Conservation (phyloP, 2,113 vertebrate species). For the Cynocephalus volans region DNA sequence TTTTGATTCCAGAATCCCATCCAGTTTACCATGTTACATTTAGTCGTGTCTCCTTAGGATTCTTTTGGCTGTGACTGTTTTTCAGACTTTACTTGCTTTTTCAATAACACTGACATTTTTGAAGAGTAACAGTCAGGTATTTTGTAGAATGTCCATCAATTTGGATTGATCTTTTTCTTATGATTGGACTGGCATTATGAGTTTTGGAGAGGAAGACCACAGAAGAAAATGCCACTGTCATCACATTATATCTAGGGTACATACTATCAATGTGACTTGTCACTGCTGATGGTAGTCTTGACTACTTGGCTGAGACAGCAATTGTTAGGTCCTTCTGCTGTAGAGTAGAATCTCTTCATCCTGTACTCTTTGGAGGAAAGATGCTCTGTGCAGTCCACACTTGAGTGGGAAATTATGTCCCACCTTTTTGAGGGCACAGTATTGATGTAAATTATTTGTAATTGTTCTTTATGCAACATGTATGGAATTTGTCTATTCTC, state of each 20-base stretch:
- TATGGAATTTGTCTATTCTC: not conserved
- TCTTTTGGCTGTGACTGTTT: not conserved
- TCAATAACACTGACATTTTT: not conserved
- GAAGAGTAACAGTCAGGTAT: not conserved
- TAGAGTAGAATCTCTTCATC: not conserved
- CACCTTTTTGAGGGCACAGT: not conserved
- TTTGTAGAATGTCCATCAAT: not conserved
- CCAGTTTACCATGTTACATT: not conserved
- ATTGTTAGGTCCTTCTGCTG: not conserved
- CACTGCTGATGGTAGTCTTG: not conserved
- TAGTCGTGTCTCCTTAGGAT: not conserved
- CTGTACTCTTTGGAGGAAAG: not conserved
- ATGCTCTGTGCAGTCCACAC: not conserved
- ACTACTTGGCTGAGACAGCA: not conserved
- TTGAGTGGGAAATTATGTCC: not conserved
- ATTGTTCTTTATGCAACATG: not conserved
- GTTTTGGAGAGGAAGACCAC: not conserved
- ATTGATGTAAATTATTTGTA: not conserved
- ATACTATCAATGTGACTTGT: not conserved
- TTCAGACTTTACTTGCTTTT: not conserved
- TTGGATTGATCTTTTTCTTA: not conserved
- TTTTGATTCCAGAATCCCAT: not conserved
- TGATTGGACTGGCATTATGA: no score
- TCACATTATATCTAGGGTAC: accelerated
- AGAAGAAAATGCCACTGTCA: not conserved